A percentile compares a stretch with the other conserved stretches of the same genome.
These are phyloP conservation scores for Gila orcuttii DNA, from an alignment of 2,113 vertebrate genomes.

Conservation along the genomic window DNA sequence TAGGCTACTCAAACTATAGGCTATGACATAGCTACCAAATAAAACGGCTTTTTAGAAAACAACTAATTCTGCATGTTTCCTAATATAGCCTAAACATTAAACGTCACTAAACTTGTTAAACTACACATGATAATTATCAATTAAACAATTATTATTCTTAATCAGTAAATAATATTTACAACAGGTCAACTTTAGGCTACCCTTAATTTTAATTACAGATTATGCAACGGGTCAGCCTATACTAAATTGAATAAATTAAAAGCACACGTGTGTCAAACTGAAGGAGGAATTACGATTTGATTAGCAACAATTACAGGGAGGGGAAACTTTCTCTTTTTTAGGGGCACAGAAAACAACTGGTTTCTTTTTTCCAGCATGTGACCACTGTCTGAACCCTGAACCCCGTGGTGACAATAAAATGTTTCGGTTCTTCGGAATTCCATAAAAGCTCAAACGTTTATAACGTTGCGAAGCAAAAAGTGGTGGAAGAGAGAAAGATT, in stretches of 20 bases:
- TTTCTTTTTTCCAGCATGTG: slow-evolving; percentile 68
- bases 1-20: too few species aligned
- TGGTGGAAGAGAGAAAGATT: slow-evolving; percentile 74
- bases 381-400: slow-evolving; percentile 77
- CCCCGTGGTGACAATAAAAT: slow-evolving; percentile 80
- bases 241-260: neutral
- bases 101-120: too few species aligned
- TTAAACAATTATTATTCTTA: neutral
- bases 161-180: neutral
- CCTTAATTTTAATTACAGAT: neutral
- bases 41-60: neutral
- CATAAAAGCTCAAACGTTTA: slow-evolving; percentile 75
- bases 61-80: neutral
- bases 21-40: neutral
- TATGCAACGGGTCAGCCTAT: neutral
- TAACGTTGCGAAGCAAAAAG: slow-evolving; percentile 68
- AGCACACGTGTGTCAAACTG: neutral
- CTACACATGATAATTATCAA: neutral
- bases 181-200: neutral
- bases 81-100: neutral
- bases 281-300: neutral
- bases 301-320: neutral
- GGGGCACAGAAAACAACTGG: slow-evolving; percentile 55
- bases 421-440: slow-evolving; percentile 74
- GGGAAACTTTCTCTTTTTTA: neutral